Evolutionary conservation across 2,797 vertebrate genomes (phyloP).

Genomic region (Chelonia mydas): DNA sequence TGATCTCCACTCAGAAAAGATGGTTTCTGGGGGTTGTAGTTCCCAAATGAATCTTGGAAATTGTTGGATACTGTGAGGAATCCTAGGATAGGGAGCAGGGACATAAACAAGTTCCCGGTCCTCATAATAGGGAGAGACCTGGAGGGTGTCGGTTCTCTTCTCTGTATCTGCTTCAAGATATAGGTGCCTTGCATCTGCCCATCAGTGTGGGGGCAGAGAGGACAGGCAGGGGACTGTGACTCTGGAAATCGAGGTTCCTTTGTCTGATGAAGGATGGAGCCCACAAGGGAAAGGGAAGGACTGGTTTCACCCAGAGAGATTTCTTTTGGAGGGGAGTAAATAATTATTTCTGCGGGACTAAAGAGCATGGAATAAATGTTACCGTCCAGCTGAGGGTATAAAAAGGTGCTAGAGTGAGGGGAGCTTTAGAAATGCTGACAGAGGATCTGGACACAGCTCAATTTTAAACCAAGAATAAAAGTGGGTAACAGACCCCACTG

Average conservation of each 20-base stretch:
- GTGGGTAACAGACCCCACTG: slow-evolving; percentile 22
- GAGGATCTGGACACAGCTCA: background rate
- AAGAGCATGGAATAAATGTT: background rate
- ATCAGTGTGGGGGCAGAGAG: background rate
- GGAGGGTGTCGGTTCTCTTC: background rate
- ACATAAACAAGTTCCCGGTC: background rate
- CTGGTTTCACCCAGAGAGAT: background rate
- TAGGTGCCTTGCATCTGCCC: background rate
- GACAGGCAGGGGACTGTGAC: too few species aligned
- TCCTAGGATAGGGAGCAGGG: background rate
- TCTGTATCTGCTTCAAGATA: background rate
- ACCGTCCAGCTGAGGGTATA: background rate
- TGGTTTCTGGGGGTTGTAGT: background rate
- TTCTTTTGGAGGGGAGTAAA: background rate
- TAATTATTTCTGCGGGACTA: background rate
- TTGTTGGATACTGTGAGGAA: background rate
- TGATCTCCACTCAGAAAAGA: background rate
- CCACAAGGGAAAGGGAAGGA: background rate
- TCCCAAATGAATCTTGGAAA: background rate
- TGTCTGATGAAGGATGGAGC: background rate
- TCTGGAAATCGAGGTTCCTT: background rate
- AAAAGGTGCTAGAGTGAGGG: background rate
- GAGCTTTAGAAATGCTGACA: background rate
- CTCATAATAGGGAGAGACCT: background rate
- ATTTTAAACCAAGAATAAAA: background rate